Percentiles rank a stretch among this genome's conserved stretches.
These are phyloP conservation scores for Gulo gulo DNA, from an alignment of 2,113 vertebrate species.

Conservation along the genomic window DNA sequence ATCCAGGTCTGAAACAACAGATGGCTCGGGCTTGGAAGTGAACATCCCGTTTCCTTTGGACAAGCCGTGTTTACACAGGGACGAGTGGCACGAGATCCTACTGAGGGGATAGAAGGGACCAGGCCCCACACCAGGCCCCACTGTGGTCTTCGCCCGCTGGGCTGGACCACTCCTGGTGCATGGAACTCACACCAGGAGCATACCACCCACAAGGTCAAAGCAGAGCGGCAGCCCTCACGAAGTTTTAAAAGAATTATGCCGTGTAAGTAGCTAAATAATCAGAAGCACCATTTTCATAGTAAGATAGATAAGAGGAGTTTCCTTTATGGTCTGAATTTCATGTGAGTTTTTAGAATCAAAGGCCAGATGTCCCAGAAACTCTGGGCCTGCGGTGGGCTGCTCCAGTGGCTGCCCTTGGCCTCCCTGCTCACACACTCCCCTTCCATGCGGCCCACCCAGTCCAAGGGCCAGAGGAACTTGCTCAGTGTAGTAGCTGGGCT, in stretches of 20 bases:
- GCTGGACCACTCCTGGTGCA: background rate
- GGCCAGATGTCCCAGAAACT: background rate
- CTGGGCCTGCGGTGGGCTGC: background rate
- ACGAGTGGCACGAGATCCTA: background rate
- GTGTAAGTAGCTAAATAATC: background rate
- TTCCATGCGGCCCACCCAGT: background rate
- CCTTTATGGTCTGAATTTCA: background rate
- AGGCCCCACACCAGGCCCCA: background rate
- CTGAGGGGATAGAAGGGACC: background rate
- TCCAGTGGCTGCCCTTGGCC: background rate
- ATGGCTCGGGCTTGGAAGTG: conserved; percentile 54
- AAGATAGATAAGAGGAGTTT: background rate
- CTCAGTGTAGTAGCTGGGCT: background rate
- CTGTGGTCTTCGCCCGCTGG: background rate
- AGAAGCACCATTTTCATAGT: conserved; percentile 19
- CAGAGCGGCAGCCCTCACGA: background rate
- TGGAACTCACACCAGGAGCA: background rate
- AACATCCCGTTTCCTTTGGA: conserved; percentile 52
- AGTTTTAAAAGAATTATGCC: background rate
- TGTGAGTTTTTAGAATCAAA: conserved; percentile 24
- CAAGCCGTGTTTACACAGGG: conserved; percentile 50
- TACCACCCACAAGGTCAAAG: background rate
- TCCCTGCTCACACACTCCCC: no score
- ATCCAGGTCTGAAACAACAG: conserved; percentile 60
- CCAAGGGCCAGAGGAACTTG: background rate